phyloP scores from a whole-genome alignment of 2,888 invertebrate species.

The Lithophane semibrunnea region DNA sequence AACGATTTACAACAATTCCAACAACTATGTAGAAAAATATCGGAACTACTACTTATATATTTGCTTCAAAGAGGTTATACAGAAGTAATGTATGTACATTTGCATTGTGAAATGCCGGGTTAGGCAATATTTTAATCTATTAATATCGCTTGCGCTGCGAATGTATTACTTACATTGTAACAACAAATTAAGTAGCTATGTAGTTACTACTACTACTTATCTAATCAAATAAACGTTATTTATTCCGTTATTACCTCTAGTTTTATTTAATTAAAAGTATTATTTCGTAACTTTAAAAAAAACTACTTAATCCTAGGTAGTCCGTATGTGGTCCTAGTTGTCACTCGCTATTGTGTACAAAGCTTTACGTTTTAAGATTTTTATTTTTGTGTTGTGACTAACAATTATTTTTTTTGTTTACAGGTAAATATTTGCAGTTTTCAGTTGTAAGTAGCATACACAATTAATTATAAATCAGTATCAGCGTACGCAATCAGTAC shows the following conservation, averaged over 20 bases:
- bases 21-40: not conserved
- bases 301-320: not conserved
- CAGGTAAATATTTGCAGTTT: slow-evolving; percentile 58
- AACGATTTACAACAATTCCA: not conserved
- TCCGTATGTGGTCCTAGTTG: not conserved
- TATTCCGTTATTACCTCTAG: not conserved
- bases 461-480: too few species aligned
- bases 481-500: not conserved
- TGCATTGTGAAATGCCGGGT: not conserved
- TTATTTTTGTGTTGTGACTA: slow-evolving; percentile 15
- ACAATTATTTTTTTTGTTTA: slow-evolving; percentile 37
- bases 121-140: slow-evolving; percentile 25
- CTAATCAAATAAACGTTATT: not conserved
- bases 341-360: not conserved
- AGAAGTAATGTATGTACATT: slow-evolving; percentile 20
- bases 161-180: slow-evolving; percentile 20
- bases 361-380: not conserved
- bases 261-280: not conserved
- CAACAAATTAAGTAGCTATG: slow-evolving; percentile 1
- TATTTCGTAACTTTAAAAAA: not conserved
- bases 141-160: slow-evolving; percentile 13
- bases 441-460: slow-evolving; percentile 16
- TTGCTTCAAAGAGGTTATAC: slow-evolving; percentile 8
- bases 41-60: not conserved
- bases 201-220: not conserved